Base-by-base conservation (phyloP, 2,113 vertebrate species). In the Malurus cyaneus region DNA sequence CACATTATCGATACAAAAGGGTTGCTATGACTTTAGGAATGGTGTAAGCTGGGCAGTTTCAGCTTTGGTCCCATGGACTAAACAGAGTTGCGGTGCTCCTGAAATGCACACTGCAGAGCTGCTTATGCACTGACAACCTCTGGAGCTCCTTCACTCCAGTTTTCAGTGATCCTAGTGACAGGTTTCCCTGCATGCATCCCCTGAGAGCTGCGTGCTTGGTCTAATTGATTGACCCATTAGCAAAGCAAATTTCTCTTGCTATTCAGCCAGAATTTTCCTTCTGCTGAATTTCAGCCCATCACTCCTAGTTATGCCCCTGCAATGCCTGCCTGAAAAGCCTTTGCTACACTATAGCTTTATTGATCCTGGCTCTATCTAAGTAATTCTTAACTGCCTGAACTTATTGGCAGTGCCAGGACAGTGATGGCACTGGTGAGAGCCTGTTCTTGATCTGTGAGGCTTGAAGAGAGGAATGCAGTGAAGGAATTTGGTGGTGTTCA, bases 151-250 rank as follows among this genome's bases (percentile, higher is more conserved):
- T 90, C 86, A 79, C 72, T 94, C n/a, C 36, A 39, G 25, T 67
- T 96, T 94, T 93, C 86, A 93, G 80, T 24, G 57, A 78, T 86
- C 59, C 71, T 31, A 57, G 90, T 90, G 95, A 92, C 93, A 95
- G 49, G 82, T 88, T 91, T 92, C 65, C 64, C 77, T 17, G 12
- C 41, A 12, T 52, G 79, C 64, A 79, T 94, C 95, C 82, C 88
- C 71, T 90, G 94, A 78, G 94, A 92, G 61, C 50, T 29, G 46
- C 74, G 65, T 46, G 71, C 80, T 86, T 6, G 8, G 44, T 93
- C 71, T 97, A 95, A 96, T 94, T 96, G 95, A 97, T 93, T 90
- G 93, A 89, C 89, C 93, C 69, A 96, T 96, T 96, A 97, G 93
- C 92, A 96, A 96, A 96, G 90, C 96, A 97, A 97, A 96, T 95